Evolutionary conservation across 1,140 invertebrate genomes (phyloP), one percentile per base, ranked within the genome.

Genomic region (Drosophila sucinea): DNA sequence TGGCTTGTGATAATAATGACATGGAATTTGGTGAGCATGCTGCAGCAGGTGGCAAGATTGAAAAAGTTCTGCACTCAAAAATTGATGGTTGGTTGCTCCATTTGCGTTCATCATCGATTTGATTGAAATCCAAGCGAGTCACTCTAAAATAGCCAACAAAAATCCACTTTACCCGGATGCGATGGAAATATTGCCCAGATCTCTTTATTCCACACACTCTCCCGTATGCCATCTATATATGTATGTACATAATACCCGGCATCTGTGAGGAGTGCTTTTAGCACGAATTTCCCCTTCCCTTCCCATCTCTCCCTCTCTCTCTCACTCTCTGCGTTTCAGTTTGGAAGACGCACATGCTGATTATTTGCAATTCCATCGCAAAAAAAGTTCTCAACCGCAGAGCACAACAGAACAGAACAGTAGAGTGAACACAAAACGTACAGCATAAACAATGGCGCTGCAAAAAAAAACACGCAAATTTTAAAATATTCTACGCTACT

Each of bases 361-460:
- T 62, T 71, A 74, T 80, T 74, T 74, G 71, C 75, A 68, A 70
- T 80, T 74, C 56, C 63, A 64, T 55, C 38, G 67, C 60, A 79
- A 69, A 79, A 69, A 35, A 73, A 65, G 47, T 67, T 44, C 51
- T 25, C 56, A 62, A 61, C 60, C 60, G 38, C 61, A 55, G 17
- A 67, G 67, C 29, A n/a, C 11, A 33, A 17, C 17, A 17, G 35
- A 38, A 38, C 8, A 35, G 17, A 17, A 17, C 17, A 17, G 41
- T 25, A 44, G 17, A 40, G 58, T n/a, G 10, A 38, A 38, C 35
- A 38, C 3, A 38, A 11, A 38, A 38, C 56, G 56, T 70, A 63
- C 61, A 67, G 64, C 60, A 74, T 55, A 71, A 75, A 68, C 60
- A 76, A 72, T 27, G 40, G 10, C 40, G 33, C 35, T 35, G 30